These are phyloP conservation scores for Cylloceria caligata DNA, from an alignment of 2,888 invertebrate genomes.

Conservation along the genomic window DNA sequence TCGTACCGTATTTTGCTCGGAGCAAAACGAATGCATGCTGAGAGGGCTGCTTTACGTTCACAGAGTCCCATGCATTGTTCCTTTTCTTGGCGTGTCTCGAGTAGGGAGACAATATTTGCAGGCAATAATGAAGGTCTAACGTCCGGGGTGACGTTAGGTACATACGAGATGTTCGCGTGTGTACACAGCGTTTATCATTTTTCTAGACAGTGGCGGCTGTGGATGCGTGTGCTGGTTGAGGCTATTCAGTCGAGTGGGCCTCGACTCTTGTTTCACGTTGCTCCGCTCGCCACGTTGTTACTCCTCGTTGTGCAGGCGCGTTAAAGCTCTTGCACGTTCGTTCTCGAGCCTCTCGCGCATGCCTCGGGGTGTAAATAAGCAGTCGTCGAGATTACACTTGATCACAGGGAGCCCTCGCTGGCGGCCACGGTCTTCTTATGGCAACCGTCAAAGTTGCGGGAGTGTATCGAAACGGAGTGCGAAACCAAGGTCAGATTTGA, in stretches of 20 bases:
- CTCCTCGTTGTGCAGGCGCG: slow-evolving; percentile 24
- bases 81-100: slow-evolving; percentile 60
- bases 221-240: background rate
- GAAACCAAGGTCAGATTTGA: slow-evolving; percentile 70
- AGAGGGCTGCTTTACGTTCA: slow-evolving; percentile 38
- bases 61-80: slow-evolving; percentile 61
- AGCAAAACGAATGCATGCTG: slow-evolving; percentile 35
- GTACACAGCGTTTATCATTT: slow-evolving; percentile 80
- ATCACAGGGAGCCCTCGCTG: slow-evolving; percentile 77
- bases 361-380: slow-evolving; percentile 81
- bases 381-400: slow-evolving; percentile 80
- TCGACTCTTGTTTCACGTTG: slow-evolving; percentile 27
- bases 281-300: slow-evolving; percentile 1
- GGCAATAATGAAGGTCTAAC: slow-evolving; percentile 69
- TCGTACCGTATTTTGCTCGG: slow-evolving; percentile 50
- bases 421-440: slow-evolving; percentile 60
- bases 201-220: slow-evolving; percentile 74
- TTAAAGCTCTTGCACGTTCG: slow-evolving; percentile 18
- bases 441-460: slow-evolving; percentile 66
- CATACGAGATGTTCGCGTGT: slow-evolving; percentile 67
- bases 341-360: slow-evolving; percentile 30
- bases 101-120: slow-evolving; percentile 68
- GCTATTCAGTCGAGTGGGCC: slow-evolving; percentile 33
- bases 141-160: slow-evolving; percentile 58
- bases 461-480: slow-evolving; percentile 63